These are phyloP conservation scores for Ametastegia equiseti DNA, from an alignment of 2,888 invertebrate species.

Conservation along the genomic window DNA sequence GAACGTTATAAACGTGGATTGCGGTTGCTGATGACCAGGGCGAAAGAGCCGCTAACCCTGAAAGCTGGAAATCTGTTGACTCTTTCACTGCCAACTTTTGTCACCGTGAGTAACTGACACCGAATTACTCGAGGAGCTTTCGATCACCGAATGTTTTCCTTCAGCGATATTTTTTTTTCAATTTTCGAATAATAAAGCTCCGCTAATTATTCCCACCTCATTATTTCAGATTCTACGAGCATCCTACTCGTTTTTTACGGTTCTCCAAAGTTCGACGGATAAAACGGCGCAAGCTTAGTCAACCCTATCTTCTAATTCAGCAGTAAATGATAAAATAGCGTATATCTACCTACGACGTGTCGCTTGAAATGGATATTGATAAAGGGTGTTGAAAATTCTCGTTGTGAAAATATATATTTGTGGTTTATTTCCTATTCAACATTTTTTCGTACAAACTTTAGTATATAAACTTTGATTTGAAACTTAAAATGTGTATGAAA, in stretches of 20 bases:
- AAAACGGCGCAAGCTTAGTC: not conserved
- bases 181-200: constrained; percentile 2
- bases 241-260: constrained; percentile 67
- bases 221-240: constrained; percentile 63
- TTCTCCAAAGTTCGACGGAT: constrained; percentile 60
- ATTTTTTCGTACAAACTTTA: not conserved
- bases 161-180: too few relatives aligned
- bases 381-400: not conserved
- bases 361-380: not conserved
- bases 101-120: constrained; percentile 58
- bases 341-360: not conserved
- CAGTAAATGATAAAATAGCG: not conserved
- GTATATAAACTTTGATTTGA: not conserved
- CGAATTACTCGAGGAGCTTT: too few relatives aligned
- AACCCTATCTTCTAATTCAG: not conserved
- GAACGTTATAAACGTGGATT: constrained; percentile 60
- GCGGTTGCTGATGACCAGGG: constrained; percentile 61
- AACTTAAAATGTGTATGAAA: not conserved
- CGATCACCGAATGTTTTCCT: too few relatives aligned
- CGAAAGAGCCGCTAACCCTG: constrained; percentile 59
- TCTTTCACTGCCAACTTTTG: constrained; percentile 64
- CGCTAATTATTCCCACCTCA: not conserved
- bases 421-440: not conserved
- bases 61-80: constrained; percentile 62
- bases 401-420: not conserved